These are phyloP conservation scores for Pyrgilauda ruficollis DNA, from an alignment of 2,113 vertebrate genomes.

Conservation along the genomic window DNA sequence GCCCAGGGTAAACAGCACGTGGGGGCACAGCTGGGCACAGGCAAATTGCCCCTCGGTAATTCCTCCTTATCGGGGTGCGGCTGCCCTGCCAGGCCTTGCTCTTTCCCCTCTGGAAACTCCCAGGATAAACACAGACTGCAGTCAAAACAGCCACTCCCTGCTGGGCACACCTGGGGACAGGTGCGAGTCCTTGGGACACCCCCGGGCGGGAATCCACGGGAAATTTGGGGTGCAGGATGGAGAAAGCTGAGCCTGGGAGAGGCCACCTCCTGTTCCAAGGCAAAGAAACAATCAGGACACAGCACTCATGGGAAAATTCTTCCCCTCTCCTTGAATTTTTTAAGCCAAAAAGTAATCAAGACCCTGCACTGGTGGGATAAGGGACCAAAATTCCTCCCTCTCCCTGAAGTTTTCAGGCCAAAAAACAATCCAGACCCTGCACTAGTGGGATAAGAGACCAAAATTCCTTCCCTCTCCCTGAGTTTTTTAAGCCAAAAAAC, in stretches of 20 bases:
- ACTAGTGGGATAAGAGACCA: too few relatives aligned
- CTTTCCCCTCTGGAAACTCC: background rate
- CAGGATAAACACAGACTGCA: background rate
- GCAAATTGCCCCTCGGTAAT: background rate
- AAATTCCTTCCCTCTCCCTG: too few relatives aligned
- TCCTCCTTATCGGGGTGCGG: background rate
- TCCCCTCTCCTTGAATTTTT: too few relatives aligned
- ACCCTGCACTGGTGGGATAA: too few relatives aligned
- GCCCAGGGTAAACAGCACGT: background rate
- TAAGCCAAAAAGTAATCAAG: too few relatives aligned
- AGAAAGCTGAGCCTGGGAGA: background rate
- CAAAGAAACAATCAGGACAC: too few relatives aligned
- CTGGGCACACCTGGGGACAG: background rate
- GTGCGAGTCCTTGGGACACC: background rate
- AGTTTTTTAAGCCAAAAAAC: too few relatives aligned
- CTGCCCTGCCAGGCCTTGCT: background rate
- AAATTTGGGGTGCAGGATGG: accelerated
- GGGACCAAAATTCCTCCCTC: too few relatives aligned
- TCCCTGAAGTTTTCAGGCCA: too few relatives aligned
- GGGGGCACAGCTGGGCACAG: background rate
- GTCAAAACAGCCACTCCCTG: background rate
- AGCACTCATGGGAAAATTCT: too few relatives aligned
- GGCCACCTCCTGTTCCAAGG: background rate
- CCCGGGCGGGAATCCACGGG: accelerated
- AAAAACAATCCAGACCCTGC: too few relatives aligned